Evolutionary conservation across 2,797 vertebrate genomes (phyloP).

Genomic region (Mormyrops attenuatus): DNA sequence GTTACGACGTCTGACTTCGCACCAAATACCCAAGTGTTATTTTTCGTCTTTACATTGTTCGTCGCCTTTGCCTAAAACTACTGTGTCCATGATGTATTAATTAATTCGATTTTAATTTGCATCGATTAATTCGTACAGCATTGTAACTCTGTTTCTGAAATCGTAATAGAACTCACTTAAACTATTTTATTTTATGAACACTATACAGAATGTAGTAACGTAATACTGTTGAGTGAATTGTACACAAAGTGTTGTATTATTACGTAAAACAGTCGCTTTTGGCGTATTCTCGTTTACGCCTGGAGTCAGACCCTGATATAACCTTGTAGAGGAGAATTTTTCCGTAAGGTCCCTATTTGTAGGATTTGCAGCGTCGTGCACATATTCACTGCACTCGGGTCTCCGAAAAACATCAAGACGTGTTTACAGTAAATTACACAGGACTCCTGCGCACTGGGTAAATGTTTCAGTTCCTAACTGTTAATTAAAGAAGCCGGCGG

Average conservation of each 20-base stretch:
- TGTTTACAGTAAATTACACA: not conserved
- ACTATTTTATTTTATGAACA: not conserved
- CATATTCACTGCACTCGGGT: not conserved
- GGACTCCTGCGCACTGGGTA: not conserved
- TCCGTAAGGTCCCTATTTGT: not conserved
- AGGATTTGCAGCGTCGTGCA: not conserved
- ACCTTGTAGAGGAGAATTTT: not conserved
- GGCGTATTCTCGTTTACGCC: not conserved
- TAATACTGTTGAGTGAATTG: not conserved
- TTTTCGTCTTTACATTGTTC: not conserved
- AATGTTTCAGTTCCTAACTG: not conserved
- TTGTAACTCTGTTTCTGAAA: not conserved
- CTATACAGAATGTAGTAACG: not conserved
- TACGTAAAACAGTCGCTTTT: not conserved
- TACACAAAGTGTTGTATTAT: not conserved
- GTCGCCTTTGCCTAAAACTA: not conserved
- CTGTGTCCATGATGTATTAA: not conserved
- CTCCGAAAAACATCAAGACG: not conserved
- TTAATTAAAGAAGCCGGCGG: not conserved
- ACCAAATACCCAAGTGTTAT: not conserved
- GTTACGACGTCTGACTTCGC: not conserved
- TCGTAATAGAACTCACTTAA: not conserved
- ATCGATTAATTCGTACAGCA: not conserved
- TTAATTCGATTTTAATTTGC: not conserved
- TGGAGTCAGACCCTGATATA: not conserved